phyloP scores from a whole-genome alignment of 2,113 vertebrate species.

The Mixornis gularis region DNA sequence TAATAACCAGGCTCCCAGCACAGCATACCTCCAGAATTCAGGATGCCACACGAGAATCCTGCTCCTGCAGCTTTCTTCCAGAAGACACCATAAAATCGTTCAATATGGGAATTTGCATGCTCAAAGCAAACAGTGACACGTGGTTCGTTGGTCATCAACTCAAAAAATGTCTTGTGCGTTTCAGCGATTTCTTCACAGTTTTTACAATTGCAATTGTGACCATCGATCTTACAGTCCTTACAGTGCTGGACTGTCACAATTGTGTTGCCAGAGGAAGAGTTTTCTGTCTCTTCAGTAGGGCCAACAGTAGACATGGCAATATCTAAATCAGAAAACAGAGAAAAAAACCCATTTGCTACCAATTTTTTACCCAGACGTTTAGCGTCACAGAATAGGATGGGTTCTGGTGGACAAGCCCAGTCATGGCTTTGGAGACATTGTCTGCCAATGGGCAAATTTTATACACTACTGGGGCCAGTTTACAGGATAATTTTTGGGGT shows the following conservation, averaged over 20 bases:
- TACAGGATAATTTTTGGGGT: not conserved
- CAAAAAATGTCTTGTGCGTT: fast-evolving
- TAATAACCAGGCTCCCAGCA: not conserved
- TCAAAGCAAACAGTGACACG: not conserved
- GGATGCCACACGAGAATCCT: not conserved
- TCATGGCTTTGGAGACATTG: not conserved
- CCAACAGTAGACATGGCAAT: fast-evolving
- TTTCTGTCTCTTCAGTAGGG: fast-evolving
- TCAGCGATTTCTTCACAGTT: fast-evolving
- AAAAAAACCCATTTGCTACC: not conserved
- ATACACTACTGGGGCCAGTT: fast-evolving
- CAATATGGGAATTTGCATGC: fast-evolving
- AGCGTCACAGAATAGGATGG: not conserved
- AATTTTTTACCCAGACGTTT: not conserved
- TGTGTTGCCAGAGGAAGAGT: not conserved
- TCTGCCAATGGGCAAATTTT: not conserved
- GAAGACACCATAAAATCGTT: not conserved
- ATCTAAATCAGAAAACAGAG: not conserved
- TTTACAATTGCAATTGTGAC: too few species aligned
- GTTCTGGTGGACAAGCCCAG: not conserved
- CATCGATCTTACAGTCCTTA: not conserved
- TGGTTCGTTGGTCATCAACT: fast-evolving
- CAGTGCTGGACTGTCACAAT: not conserved
- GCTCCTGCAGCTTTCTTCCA: fast-evolving
- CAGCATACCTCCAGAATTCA: not conserved